Percentiles rank a stretch among this genome's conserved stretches.
Conservation (phyloP, 2,888 invertebrate genomes). For the Branchellion lobata region DNA sequence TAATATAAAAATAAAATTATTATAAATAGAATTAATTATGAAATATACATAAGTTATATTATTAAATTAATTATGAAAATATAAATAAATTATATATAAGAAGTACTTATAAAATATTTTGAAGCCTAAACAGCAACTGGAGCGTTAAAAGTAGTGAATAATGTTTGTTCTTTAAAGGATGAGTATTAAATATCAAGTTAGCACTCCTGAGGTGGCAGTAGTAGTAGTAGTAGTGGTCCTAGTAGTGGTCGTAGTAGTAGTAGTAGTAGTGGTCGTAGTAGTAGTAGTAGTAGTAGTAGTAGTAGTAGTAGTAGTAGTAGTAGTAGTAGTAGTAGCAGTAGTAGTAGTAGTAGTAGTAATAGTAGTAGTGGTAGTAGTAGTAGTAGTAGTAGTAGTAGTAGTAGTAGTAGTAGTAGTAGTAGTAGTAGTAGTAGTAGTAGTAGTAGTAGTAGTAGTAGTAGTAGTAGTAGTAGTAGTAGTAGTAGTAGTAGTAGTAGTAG, state of each 20-base stretch:
- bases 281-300: constrained; percentile 38
- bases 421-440: constrained; percentile 36
- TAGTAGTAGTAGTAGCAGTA: constrained; percentile 37
- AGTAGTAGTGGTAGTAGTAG: constrained; percentile 36
- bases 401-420: constrained; percentile 37
- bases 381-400: constrained; percentile 37
- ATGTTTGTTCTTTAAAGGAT: no score
- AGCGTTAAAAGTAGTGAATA: no score
- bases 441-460: constrained; percentile 35
- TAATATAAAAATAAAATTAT: no score
- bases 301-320: constrained; percentile 38
- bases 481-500: constrained; percentile 20
- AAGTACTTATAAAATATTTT: no score
- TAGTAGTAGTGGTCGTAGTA: constrained; percentile 14
- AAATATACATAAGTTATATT: no score
- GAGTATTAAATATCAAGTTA: no score
- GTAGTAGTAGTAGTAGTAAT: constrained; percentile 35
- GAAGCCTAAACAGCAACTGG: no score
- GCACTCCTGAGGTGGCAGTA: no score
- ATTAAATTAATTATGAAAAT: no score
- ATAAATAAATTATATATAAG: no score
- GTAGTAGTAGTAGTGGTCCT: no score
- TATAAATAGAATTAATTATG: no score
- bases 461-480: constrained; percentile 31
- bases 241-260: constrained; percentile 7